Conservation (phyloP, 2,888 invertebrate species). For the Tetragonisca angustula region DNA sequence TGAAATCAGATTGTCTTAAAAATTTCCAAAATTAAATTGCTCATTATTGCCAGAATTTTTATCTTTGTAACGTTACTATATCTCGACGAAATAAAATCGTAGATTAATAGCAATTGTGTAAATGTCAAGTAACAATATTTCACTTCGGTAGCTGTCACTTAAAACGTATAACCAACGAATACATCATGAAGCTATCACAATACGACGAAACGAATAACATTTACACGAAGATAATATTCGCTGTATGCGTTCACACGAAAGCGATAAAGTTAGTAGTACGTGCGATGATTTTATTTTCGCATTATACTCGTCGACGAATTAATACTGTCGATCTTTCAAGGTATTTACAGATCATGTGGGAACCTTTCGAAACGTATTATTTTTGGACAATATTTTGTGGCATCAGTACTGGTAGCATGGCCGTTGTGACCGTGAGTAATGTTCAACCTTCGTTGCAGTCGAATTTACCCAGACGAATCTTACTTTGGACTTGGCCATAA, state of each 20-base stretch:
- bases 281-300: neutral
- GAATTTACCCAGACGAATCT: neutral
- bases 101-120: neutral
- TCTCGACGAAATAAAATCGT: neutral
- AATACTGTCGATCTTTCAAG: neutral
- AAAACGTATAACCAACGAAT: neutral
- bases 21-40: too few species aligned
- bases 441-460: neutral
- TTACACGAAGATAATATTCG: neutral
- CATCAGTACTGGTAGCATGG: accelerated
- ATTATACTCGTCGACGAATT: neutral
- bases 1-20: too few species aligned
- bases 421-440: neutral
- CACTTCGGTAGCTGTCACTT: neutral
- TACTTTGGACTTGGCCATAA: neutral
- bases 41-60: too few species aligned
- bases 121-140: neutral
- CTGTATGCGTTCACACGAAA: neutral
- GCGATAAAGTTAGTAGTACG: neutral
- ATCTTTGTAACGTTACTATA: neutral
- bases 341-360: neutral
- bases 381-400: accelerated
- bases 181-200: neutral
- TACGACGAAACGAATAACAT: neutral
- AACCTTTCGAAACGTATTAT: neutral